Percentiles rank a stretch among this genome's conserved stretches.
Conservation (phyloP, 1,140 invertebrate species). For the Drosophila sucinea region DNA sequence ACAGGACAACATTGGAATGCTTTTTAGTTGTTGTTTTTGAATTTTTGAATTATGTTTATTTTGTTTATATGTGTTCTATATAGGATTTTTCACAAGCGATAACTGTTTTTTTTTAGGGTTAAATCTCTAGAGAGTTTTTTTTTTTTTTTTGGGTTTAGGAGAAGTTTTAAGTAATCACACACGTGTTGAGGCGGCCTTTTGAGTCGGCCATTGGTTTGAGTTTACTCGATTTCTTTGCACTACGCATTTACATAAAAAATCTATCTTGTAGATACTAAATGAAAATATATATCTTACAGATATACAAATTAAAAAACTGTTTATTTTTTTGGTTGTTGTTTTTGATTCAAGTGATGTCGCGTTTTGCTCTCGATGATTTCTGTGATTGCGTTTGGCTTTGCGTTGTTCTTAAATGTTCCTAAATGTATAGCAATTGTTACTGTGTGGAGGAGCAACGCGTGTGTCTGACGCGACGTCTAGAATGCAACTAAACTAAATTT, state of each 20-base stretch:
- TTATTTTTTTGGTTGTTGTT: background rate
- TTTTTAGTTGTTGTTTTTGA: conserved; percentile 44
- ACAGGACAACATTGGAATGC: conserved; percentile 83
- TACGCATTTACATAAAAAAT: conserved; percentile 33
- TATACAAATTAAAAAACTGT: background rate
- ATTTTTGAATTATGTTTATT: no score
- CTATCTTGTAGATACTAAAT: conserved; percentile 3
- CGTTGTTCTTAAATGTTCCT: conserved; percentile 52
- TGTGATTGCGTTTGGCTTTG: conserved; percentile 42
- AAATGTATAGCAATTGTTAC: conserved; percentile 19
- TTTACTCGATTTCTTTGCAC: conserved; percentile 16
- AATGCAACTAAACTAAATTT: conserved; percentile 65
- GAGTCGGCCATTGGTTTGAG: conserved; percentile 25
- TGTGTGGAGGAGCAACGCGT: conserved; percentile 72
- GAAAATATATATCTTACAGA: background rate
- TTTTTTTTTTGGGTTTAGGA: conserved; percentile 10
- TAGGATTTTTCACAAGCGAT: conserved; percentile 30
- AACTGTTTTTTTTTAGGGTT: conserved; percentile 17
- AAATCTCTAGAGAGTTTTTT: conserved; percentile 21
- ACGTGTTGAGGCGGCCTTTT: conserved; percentile 55
- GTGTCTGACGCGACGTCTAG: conserved; percentile 82
- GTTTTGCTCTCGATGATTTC: conserved; percentile 30
- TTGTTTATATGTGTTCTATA: background rate
- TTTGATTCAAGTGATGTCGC: conserved; percentile 40
- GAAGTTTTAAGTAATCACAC: conserved; percentile 53